Evolutionary conservation across 2,797 vertebrate species (phyloP).

Genomic region (Gymnoscopelus microlampas): DNA sequence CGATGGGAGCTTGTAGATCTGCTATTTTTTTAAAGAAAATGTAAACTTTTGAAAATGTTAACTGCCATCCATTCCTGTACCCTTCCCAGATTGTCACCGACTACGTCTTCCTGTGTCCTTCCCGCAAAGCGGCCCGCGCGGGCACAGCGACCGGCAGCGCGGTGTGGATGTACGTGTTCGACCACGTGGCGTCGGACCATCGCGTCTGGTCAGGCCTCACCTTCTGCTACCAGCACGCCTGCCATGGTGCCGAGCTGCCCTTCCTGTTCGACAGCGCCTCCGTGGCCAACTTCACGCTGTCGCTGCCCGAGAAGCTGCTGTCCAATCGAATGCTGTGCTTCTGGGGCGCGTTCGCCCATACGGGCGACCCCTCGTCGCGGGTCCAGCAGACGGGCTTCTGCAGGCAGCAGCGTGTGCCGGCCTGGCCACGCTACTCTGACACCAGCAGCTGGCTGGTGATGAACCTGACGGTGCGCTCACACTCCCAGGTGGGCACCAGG

Average conservation of each 20-base stretch:
- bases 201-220: constrained; percentile 73
- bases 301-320: constrained; percentile 68
- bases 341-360: constrained; percentile 81
- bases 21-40: too few species aligned
- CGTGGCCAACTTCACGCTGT: constrained; percentile 78
- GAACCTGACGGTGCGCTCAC: constrained; percentile 77
- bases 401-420: constrained; percentile 61
- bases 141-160: constrained; percentile 48
- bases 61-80: not conserved
- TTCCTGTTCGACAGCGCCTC: constrained; percentile 78
- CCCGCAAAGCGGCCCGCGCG: constrained; percentile 68
- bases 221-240: constrained; percentile 77
- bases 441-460: constrained; percentile 71
- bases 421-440: constrained; percentile 75
- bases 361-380: constrained; percentile 69
- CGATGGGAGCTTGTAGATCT: too few species aligned
- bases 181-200: constrained; percentile 76
- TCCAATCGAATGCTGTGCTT: constrained; percentile 81
- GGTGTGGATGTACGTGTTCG: constrained; percentile 81
- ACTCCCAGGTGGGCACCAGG: constrained; percentile 68
- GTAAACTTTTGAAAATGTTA: too few species aligned
- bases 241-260: constrained; percentile 82
- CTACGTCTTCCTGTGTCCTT: constrained; percentile 81
- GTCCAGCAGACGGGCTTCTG: constrained; percentile 73
- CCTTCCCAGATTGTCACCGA: constrained; percentile 80